Evolutionary conservation across 2,888 invertebrate genomes (phyloP), one percentile per base, ranked within the genome.

Genomic region (Zaprionus lineosus): DNA sequence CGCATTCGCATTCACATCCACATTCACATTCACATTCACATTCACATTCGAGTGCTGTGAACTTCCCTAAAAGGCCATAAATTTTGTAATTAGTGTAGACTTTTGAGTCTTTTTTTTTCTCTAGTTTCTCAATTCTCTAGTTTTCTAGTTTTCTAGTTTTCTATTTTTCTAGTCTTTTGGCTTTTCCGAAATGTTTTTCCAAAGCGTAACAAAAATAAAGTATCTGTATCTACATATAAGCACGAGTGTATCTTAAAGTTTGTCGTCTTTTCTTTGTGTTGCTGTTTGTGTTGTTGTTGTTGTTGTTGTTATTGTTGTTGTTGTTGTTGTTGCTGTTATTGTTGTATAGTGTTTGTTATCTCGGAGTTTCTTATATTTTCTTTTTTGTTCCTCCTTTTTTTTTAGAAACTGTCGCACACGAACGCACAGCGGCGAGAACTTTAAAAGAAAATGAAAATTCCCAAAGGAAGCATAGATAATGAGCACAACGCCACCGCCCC

Each of bases 401-500:
- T 46, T 44, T 47, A 19, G 60, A 37, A 74, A 72, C 60, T 84
- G 78, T 79, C 85, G 75, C 83, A 84, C 85, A 79, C 78, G 78
- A 79, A 84, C 78, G 84, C 67, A 75, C 76, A 84, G 52, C 52
- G 46, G 59, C 48, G 37, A 67, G 48, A 57, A 67, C 58, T 60
- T 66, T 60, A 61, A 73, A 83, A 83, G 86, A 81, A 82, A 86
- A 86, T 82, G 82, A 86, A 84, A 82, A 82, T 84, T 82, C 82
- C 82, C 82, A 82, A 82, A 86, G 82, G 82, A 82, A 86, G 78
- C 82, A 82, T 82, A 82, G 86, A 85, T 85, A 82, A 82, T 82
- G 82, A 82, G 84, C 71, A 65, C 61, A 52, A 60, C 53, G 37
- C 68, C 60, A 68, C 48, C n/a, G n/a, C n/a, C 59, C 52, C 65